These are phyloP conservation scores for Parauchenoglanis punctatus DNA, from an alignment of 2,797 vertebrate species.

Conservation along the genomic window DNA sequence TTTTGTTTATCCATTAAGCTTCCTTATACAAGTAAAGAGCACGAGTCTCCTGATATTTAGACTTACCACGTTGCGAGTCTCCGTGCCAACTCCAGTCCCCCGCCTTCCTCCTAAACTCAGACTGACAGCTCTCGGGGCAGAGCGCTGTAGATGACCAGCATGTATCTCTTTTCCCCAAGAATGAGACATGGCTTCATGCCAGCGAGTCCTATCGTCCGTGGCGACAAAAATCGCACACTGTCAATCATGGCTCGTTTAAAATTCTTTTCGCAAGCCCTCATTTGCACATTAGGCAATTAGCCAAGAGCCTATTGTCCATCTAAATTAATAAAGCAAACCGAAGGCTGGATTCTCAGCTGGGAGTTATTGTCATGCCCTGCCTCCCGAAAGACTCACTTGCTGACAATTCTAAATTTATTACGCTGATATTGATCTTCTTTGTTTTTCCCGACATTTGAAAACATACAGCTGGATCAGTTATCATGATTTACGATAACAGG, in stretches of 20 bases:
- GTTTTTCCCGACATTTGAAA: slow-evolving; percentile 63
- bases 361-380: slow-evolving; percentile 54
- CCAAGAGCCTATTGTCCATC: slow-evolving; percentile 49
- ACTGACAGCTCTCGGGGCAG: neutral
- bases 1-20: slow-evolving; percentile 23
- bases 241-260: slow-evolving; percentile 50
- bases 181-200: slow-evolving; percentile 25
- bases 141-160: neutral
- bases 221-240: slow-evolving; percentile 44
- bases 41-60: neutral
- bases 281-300: slow-evolving; percentile 60
- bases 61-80: neutral
- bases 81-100: neutral
- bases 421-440: slow-evolving; percentile 67
- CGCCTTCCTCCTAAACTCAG: neutral
- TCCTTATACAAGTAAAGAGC: neutral
- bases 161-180: neutral
- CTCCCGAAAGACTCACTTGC: slow-evolving; percentile 58
- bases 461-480: slow-evolving; percentile 60
- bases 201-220: slow-evolving; percentile 30
- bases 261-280: slow-evolving; percentile 48
- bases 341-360: slow-evolving; percentile 51
- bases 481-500: slow-evolving; percentile 58
- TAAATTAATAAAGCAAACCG: slow-evolving; percentile 55
- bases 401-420: slow-evolving; percentile 66